Evolutionary conservation across 2,797 vertebrate species (phyloP).

Genomic region (Streptopelia turtur): DNA sequence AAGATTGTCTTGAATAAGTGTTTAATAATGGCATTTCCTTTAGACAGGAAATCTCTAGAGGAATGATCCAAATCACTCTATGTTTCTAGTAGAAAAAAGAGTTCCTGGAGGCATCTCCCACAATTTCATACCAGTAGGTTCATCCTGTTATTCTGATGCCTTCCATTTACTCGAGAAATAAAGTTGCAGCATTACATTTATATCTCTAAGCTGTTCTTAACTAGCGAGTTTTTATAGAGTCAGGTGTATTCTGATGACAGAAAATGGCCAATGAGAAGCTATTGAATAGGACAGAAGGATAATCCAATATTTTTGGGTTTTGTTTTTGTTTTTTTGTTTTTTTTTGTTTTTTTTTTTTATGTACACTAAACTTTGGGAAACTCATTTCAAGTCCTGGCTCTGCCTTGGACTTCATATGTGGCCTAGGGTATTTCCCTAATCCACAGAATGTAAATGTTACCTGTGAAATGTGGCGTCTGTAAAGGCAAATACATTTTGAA

Average conservation of each 20-base stretch:
- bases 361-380: background rate
- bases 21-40: background rate
- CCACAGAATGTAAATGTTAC: background rate
- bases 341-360: background rate
- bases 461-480: background rate
- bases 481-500: background rate
- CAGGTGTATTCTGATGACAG: background rate
- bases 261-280: background rate
- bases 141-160: background rate
- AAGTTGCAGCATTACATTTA: background rate
- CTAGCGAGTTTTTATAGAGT: background rate
- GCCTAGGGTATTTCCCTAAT: background rate
- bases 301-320: background rate
- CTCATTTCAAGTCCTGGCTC: background rate
- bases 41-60: background rate
- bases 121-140: background rate
- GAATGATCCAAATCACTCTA: background rate
- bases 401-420: background rate
- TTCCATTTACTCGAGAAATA: background rate
- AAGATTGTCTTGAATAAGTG: background rate
- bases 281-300: background rate
- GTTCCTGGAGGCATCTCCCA: background rate
- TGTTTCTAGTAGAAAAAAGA: background rate
- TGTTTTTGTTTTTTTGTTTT: no score
- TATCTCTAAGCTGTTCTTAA: background rate